Conservation (phyloP, 2,797 vertebrate genomes). For the Rhinophrynus dorsalis region DNA sequence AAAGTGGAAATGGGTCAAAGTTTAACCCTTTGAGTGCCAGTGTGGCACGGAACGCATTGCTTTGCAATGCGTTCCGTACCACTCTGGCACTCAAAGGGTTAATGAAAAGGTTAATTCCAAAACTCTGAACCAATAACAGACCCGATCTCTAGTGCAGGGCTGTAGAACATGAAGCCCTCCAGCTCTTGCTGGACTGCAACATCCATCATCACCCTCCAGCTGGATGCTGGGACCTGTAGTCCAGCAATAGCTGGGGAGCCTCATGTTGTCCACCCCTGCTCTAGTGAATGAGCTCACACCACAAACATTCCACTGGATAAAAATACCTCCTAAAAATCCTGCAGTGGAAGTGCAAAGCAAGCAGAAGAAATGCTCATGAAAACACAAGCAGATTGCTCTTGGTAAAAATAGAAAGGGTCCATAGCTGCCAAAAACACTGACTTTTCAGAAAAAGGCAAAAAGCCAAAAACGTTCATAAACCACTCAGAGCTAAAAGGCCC, state of each 20-base stretch:
- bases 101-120: slow-evolving; percentile 34
- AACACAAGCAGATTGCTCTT: not conserved
- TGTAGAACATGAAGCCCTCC: no score
- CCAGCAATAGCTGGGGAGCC: no score
- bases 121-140: slow-evolving; percentile 49
- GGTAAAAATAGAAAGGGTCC: slow-evolving; percentile 15
- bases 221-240: no score
- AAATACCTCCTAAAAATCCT: slow-evolving; percentile 46
- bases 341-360: slow-evolving; percentile 44
- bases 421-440: slow-evolving; percentile 24
- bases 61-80: no score
- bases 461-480: slow-evolving; percentile 5
- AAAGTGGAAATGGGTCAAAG: not conserved
- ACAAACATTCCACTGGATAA: slow-evolving; percentile 45
- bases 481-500: not conserved
- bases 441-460: not conserved
- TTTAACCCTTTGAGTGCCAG: no score
- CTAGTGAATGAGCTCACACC: slow-evolving; percentile 37
- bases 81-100: no score
- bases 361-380: slow-evolving; percentile 44
- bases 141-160: slow-evolving; percentile 23
- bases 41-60: no score
- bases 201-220: no score
- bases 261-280: no score
- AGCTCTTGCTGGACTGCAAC: no score